Evolutionary conservation across 1,140 invertebrate genomes (phyloP).

Genomic region (Drosophila santomea): DNA sequence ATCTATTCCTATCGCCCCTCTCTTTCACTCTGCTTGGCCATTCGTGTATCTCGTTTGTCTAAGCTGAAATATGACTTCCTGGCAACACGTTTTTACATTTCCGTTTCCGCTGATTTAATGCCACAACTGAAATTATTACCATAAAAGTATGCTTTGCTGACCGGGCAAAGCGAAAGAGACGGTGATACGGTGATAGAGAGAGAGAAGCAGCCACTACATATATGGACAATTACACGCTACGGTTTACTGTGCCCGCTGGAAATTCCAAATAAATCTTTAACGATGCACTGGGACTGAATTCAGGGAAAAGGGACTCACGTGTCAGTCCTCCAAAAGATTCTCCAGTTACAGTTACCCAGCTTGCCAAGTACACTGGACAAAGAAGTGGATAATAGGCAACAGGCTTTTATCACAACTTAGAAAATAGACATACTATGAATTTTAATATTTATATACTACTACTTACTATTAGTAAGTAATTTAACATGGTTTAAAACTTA

Average conservation of each 20-base stretch:
- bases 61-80: conserved; percentile 82
- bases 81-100: conserved; percentile 82
- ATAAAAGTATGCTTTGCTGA: conserved; percentile 74
- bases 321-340: conserved; percentile 22
- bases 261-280: conserved; percentile 76
- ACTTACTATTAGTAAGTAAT: no score
- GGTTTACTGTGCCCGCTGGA: conserved; percentile 49
- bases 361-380: conserved; percentile 2
- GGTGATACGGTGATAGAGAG: neutral
- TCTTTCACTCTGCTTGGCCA: neutral
- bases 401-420: no score
- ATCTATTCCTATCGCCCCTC: neutral
- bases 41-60: conserved; percentile 68
- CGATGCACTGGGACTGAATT: conserved; percentile 56
- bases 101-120: conserved; percentile 75
- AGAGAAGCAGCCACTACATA: conserved; percentile 2
- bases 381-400: neutral
- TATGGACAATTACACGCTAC: conserved; percentile 66
- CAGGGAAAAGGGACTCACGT: conserved; percentile 30
- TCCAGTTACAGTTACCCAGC: conserved; percentile 17
- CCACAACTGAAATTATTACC: conserved; percentile 77
- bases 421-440: no score
- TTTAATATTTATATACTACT: no score
- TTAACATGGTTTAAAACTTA: no score
- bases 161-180: conserved; percentile 6